A percentile compares a stretch with the other conserved stretches of the same genome.
Evolutionary conservation across 2,797 vertebrate genomes (phyloP).

Genomic region (Passerculus sandwichensis): DNA sequence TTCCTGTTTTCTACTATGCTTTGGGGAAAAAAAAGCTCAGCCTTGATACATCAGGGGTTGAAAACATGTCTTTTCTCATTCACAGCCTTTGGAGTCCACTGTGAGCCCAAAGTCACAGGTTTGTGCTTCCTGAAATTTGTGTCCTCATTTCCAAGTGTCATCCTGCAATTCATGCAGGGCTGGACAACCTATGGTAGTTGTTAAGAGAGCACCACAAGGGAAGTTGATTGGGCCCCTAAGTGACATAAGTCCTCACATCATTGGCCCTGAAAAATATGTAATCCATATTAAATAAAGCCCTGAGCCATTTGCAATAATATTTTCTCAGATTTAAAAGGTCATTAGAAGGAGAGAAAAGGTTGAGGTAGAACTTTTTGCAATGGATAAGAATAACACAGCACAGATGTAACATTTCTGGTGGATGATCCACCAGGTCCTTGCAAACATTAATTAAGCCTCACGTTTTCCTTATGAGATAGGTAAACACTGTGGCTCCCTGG

Average conservation of each 20-base stretch:
- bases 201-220: not conserved
- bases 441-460: constrained; percentile 38
- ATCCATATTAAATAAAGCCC: not conserved
- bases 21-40: not conserved
- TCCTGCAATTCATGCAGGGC: not conserved
- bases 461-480: constrained; percentile 44
- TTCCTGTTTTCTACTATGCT: not conserved
- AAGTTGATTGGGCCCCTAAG: not conserved
- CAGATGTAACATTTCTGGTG: constrained; percentile 37
- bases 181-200: not conserved
- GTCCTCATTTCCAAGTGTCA: not conserved
- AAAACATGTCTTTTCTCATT: not conserved
- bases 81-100: rapidly evolving
- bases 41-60: not conserved
- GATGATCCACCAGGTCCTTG: constrained; percentile 32
- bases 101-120: not conserved
- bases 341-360: constrained; percentile 26
- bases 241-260: not conserved
- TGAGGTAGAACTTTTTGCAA: not conserved
- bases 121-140: not conserved
- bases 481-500: constrained; percentile 33
- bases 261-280: not conserved
- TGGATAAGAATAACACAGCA: not conserved
- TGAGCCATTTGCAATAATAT: not conserved
- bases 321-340: not conserved